Conservation (phyloP, 1,140 invertebrate genomes). For the Nasonia vitripennis region DNA sequence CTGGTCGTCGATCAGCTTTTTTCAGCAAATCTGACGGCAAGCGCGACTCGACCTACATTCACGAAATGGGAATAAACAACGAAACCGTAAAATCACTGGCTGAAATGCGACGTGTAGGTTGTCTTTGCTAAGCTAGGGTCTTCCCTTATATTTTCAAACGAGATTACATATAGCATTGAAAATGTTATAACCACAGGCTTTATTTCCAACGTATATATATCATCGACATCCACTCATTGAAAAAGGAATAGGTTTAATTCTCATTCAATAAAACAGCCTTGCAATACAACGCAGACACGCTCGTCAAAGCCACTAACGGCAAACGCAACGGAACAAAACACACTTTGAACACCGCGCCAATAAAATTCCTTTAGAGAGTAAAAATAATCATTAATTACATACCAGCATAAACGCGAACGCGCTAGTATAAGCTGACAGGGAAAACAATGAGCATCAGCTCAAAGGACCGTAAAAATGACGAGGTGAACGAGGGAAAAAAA, state of each 20-base stretch:
- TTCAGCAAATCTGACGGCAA: conserved; percentile 24
- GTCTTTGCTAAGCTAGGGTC: too few species aligned
- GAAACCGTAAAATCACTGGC: conserved; percentile 19
- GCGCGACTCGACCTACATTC: conserved; percentile 39
- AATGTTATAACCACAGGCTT: too few species aligned
- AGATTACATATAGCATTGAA: too few species aligned
- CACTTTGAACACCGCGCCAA: not conserved
- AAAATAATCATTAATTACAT: not conserved
- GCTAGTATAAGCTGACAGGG: not conserved
- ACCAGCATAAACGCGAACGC: not conserved
- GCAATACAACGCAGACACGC: not conserved
- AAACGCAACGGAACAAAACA: not conserved
- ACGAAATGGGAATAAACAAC: conserved; percentile 33
- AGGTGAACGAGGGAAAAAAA: not conserved
- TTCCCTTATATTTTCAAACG: too few species aligned
- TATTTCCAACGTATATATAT: too few species aligned
- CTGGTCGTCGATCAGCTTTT: conserved; percentile 37
- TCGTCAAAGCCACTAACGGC: not conserved
- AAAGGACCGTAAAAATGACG: not conserved
- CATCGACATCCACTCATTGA: too few species aligned
- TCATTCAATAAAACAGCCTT: not conserved
- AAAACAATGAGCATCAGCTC: not conserved
- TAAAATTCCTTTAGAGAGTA: not conserved
- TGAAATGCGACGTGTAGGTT: not conserved
- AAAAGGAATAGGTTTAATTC: too few species aligned